Percentiles rank a stretch among this genome's conserved stretches.
Evolutionary conservation across 2,797 vertebrate species (phyloP).

Genomic region (Schizopygopsis pylzovi): DNA sequence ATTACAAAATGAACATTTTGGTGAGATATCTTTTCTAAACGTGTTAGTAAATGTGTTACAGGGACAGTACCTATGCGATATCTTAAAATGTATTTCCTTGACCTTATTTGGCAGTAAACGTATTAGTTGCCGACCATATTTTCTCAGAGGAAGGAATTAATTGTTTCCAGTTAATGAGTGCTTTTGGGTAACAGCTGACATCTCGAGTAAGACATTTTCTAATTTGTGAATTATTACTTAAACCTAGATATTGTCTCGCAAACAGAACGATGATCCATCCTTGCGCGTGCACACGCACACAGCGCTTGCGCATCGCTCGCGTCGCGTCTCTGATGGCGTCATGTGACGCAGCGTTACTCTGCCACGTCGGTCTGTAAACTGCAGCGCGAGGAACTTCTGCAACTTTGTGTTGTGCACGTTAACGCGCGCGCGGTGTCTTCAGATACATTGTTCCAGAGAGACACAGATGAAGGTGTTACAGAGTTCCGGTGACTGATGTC

Average conservation of each 20-base stretch:
- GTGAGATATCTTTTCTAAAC: not conserved
- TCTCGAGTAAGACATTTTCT: not conserved
- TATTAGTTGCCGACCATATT: not conserved
- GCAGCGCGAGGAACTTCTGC: slow-evolving; percentile 48
- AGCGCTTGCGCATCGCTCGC: slow-evolving; percentile 66
- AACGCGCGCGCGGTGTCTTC: not conserved
- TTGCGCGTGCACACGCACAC: slow-evolving; percentile 1
- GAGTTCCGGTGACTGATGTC: slow-evolving; percentile 79
- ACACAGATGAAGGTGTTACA: slow-evolving; percentile 66
- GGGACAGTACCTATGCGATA: not conserved
- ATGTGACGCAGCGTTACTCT: slow-evolving; percentile 70
- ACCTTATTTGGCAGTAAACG: not conserved
- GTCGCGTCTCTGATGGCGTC: slow-evolving; percentile 74
- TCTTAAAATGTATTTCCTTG: not conserved
- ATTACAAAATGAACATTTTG: not conserved
- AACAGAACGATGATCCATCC: no score
- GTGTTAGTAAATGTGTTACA: not conserved
- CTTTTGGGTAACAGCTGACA: not conserved
- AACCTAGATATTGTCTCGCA: no score
- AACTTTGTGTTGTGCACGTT: slow-evolving; percentile 39
- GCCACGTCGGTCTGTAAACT: slow-evolving; percentile 80
- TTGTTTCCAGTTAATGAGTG: not conserved
- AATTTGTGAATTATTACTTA: not conserved
- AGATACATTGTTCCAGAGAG: not conserved
- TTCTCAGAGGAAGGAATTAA: not conserved